These are phyloP conservation scores for Chrysotoxum bicinctum DNA, from an alignment of 2,888 invertebrate species.

Conservation along the genomic window DNA sequence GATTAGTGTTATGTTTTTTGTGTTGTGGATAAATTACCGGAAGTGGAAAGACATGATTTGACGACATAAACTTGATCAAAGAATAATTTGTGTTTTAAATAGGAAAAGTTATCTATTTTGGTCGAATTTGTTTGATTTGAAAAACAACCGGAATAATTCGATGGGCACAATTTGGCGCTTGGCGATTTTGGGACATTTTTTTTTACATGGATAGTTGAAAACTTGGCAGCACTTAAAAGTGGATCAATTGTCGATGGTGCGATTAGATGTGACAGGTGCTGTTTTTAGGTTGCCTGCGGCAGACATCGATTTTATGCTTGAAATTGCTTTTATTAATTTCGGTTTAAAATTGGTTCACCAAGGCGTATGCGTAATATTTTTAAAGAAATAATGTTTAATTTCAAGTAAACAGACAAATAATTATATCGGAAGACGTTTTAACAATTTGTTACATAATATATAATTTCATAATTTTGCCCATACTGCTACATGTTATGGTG, in stretches of 20 bases:
- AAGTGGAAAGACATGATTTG: background rate
- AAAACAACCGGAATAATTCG: constrained; percentile 34
- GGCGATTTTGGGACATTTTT: background rate
- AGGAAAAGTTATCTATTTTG: background rate
- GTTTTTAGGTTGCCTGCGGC: constrained; percentile 50
- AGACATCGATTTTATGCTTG: too few relatives aligned
- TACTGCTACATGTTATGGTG: too few relatives aligned
- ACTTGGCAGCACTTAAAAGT: constrained; percentile 68
- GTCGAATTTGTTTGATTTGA: background rate
- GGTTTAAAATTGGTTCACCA: background rate
- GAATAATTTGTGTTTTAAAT: background rate
- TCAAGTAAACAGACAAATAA: background rate
- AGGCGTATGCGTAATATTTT: background rate
- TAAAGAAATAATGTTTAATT: background rate
- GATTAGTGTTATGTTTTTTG: background rate
- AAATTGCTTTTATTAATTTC: too few relatives aligned
- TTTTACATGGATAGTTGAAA: constrained; percentile 23
- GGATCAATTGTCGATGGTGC: constrained; percentile 48
- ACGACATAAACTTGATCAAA: background rate
- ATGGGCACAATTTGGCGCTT: background rate
- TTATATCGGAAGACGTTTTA: too few relatives aligned
- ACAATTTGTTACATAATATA: too few relatives aligned
- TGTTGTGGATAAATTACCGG: background rate
- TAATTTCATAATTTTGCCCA: too few relatives aligned
- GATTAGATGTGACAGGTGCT: constrained; percentile 59